These are phyloP conservation scores for Drosophila bocqueti DNA, from an alignment of 1,140 invertebrate genomes.

Conservation along the genomic window DNA sequence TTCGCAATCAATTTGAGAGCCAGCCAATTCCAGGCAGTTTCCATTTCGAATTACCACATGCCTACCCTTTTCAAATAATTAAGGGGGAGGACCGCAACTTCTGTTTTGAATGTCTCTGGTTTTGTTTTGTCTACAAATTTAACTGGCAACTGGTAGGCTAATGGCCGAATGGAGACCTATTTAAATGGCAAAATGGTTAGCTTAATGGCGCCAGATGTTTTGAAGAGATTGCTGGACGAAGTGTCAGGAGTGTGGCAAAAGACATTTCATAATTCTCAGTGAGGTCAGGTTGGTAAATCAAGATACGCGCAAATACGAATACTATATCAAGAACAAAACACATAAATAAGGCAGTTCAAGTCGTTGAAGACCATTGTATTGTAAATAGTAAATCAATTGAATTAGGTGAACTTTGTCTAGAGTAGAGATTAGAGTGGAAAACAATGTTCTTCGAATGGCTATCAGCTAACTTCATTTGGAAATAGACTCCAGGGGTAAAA, in stretches of 20 bases:
- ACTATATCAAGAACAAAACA: neutral
- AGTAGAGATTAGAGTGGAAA: no score
- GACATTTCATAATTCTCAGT: neutral
- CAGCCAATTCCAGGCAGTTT: conserved; percentile 22
- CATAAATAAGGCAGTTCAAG: neutral
- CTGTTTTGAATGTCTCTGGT: conserved; percentile 26
- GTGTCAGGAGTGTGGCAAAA: neutral
- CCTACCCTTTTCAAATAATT: conserved; percentile 21
- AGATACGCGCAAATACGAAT: neutral
- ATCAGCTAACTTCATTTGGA: no score
- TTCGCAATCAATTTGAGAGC: conserved; percentile 33
- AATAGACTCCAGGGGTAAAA: no score
- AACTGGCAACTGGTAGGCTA: conserved; percentile 13
- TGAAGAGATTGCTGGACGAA: neutral
- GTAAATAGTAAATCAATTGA: no score
- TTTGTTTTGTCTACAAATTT: conserved; percentile 22
- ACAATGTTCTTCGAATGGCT: no score
- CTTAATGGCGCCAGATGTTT: conserved; percentile 19
- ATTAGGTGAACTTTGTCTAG: no score
- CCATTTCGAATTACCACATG: conserved; percentile 1
- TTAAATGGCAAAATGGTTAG: conserved; percentile 13
- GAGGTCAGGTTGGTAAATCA: neutral
- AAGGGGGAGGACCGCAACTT: conserved; percentile 5
- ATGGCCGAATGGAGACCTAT: conserved; percentile 22
- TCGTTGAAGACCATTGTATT: no score